Percentiles rank a stretch among this genome's conserved stretches.
Conservation (phyloP, 2,113 vertebrate genomes). For the Tor tambroides region DNA sequence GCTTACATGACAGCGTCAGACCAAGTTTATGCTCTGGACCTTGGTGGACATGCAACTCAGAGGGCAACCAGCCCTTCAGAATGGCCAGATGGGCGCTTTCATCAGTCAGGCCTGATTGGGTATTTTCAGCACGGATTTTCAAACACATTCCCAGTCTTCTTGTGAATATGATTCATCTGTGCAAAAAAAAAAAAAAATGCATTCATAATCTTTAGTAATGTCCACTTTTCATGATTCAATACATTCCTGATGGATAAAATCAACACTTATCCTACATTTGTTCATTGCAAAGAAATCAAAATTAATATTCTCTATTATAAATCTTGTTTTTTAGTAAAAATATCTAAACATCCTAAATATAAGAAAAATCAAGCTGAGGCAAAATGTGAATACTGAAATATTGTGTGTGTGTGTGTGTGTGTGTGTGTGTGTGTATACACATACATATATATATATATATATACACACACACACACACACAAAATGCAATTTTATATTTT, state of each 20-base stretch:
- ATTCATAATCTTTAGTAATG: neutral
- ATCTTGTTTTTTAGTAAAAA: neutral
- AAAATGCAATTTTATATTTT: no score
- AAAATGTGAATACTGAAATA: neutral
- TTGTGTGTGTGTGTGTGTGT: no score
- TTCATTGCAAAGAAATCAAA: neutral
- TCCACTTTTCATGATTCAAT: neutral
- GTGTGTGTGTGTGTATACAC: no score
- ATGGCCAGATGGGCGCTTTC: constrained; percentile 15
- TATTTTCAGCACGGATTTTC: neutral
- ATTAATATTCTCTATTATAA: no score
- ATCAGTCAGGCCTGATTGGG: constrained; percentile 4
- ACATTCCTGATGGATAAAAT: neutral
- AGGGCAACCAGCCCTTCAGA: neutral
- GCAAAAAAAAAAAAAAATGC: neutral
- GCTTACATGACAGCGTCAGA: constrained; percentile 20
- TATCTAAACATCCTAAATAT: neutral
- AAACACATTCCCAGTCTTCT: neutral
- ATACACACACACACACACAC: no score
- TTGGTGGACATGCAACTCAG: neutral
- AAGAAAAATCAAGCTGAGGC: no score
- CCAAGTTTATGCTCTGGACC: neutral
- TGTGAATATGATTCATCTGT: neutral
- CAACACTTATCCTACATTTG: neutral
- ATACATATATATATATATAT: no score